A percentile compares a stretch with the other conserved stretches of the same genome.
phyloP scores from a whole-genome alignment of 2,113 vertebrate species.

The Coregonus clupeaformis region DNA sequence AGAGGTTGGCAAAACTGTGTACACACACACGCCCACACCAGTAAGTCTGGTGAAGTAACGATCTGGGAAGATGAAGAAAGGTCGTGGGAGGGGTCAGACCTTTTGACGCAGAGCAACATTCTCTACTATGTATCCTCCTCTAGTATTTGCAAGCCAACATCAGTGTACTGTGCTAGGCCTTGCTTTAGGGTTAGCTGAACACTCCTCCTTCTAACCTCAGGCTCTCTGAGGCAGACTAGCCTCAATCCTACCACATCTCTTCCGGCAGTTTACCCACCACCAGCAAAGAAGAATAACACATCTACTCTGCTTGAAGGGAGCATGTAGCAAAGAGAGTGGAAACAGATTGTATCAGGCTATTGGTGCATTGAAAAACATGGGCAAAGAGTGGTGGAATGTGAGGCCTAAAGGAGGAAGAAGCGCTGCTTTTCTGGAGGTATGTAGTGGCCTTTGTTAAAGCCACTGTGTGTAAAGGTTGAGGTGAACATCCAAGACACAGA shows the following conservation, averaged over 20 bases:
- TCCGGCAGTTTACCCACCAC: not conserved
- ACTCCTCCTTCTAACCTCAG: not conserved
- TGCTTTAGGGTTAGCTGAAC: not conserved
- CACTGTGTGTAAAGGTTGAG: not conserved
- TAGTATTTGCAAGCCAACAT: not conserved
- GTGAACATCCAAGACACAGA: not conserved
- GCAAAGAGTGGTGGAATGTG: too few species aligned
- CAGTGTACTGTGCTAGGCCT: not conserved
- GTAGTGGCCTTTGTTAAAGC: not conserved
- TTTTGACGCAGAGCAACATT: not conserved
- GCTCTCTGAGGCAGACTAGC: not conserved
- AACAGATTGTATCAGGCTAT: too few species aligned
- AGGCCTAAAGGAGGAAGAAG: too few species aligned
- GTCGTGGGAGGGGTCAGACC: not conserved
- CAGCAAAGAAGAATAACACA: not conserved
- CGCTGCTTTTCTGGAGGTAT: not conserved
- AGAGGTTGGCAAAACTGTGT: too few species aligned
- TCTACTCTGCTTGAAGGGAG: not conserved
- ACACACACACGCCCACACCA: too few species aligned
- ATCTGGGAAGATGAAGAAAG: not conserved
- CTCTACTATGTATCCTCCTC: not conserved
- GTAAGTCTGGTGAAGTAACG: too few species aligned
- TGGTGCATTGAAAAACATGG: too few species aligned
- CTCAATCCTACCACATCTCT: not conserved
- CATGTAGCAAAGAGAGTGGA: not conserved